Conservation (phyloP, 2,888 invertebrate species). For the Vannuccia rotundouncinata region DNA sequence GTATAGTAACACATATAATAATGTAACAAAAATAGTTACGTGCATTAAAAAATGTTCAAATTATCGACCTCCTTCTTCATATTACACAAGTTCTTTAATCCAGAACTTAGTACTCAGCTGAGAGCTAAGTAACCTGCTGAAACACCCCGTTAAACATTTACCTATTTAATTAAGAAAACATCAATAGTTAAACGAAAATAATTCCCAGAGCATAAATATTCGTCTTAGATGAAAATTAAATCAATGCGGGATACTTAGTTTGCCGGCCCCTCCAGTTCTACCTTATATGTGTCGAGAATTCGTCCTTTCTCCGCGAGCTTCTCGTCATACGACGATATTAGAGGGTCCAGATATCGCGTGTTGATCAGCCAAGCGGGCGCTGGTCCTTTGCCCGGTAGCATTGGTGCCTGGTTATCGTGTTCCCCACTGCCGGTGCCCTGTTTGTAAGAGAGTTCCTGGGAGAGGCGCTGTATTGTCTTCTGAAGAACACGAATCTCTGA, state of each 20-base stretch:
- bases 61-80: background rate
- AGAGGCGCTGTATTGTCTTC: constrained; percentile 28
- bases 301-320: constrained; percentile 46
- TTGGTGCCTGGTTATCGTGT: background rate
- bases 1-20: background rate
- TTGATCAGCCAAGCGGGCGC: constrained; percentile 55
- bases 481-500: constrained; percentile 14
- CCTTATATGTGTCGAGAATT: background rate
- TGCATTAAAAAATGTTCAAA: background rate
- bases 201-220: too few relatives aligned
- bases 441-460: background rate
- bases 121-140: too few relatives aligned
- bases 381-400: constrained; percentile 50
- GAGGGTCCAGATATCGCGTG: constrained; percentile 49
- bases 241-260: too few relatives aligned
- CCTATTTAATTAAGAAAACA: too few relatives aligned
- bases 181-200: too few relatives aligned
- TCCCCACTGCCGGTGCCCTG: background rate
- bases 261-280: too few relatives aligned
- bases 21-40: background rate
- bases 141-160: too few relatives aligned
- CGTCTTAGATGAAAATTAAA: too few relatives aligned
- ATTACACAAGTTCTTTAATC: too few relatives aligned
- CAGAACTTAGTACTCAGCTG: too few relatives aligned
- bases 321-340: constrained; percentile 55